A percentile compares a stretch with the other conserved stretches of the same genome.
Evolutionary conservation across 2,888 invertebrate species (phyloP).

Genomic region (Synanthedon andrenaeformis): DNA sequence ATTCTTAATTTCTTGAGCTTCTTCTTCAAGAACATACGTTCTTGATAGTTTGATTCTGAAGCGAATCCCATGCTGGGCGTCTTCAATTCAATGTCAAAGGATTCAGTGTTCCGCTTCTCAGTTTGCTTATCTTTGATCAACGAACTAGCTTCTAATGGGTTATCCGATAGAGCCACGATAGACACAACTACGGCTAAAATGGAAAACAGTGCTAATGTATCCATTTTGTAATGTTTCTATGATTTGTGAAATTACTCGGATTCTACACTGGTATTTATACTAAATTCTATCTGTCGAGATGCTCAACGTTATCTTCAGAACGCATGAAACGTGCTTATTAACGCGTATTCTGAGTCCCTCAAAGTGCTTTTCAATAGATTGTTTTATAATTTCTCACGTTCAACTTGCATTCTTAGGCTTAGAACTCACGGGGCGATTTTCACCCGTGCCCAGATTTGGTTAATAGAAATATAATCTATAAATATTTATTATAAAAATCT

Average conservation of each 20-base stretch:
- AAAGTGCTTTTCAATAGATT: too few species aligned
- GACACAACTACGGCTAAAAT: slow-evolving; percentile 37
- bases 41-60: slow-evolving; percentile 18
- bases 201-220: slow-evolving; percentile 44
- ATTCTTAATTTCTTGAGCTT: slow-evolving; percentile 37
- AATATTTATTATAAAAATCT: too few species aligned
- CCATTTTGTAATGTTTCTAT: slow-evolving; percentile 35
- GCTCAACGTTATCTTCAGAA: slow-evolving; percentile 10
- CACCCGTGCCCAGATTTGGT: too few species aligned
- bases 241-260: slow-evolving; percentile 24
- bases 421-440: too few species aligned
- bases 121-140: slow-evolving; percentile 4
- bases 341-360: not conserved
- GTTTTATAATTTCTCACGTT: too few species aligned
- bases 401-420: too few species aligned
- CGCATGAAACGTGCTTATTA: slow-evolving; percentile 43
- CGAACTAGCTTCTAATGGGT: slow-evolving; percentile 11
- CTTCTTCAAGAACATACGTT: not conserved
- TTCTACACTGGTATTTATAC: slow-evolving; percentile 41
- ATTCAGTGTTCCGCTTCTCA: slow-evolving; percentile 25
- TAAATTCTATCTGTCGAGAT: slow-evolving; percentile 12
- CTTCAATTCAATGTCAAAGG: not conserved
- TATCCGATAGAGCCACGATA: slow-evolving; percentile 32
- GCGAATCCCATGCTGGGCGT: not conserved
- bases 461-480: too few species aligned